Evolutionary conservation across 2,888 invertebrate genomes (phyloP).

Genomic region (Eilema griseolum): DNA sequence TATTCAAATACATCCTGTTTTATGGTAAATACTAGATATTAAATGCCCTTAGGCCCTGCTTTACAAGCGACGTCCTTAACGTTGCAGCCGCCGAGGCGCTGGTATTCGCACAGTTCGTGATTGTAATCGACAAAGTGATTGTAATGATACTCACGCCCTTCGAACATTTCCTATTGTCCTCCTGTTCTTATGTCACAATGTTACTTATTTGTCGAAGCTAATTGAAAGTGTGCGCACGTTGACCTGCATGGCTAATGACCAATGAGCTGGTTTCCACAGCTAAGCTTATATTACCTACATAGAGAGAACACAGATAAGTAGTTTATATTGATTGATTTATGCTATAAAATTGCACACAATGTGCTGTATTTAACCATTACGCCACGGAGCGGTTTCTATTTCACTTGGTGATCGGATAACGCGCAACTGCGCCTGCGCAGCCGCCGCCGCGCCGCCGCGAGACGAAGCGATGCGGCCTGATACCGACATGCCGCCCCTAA

Average conservation of each 20-base stretch:
- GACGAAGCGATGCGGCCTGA: slow-evolving; percentile 2
- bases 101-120: slow-evolving; percentile 15
- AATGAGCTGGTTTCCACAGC: not conserved
- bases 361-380: not conserved
- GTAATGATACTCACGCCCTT: slow-evolving; percentile 15
- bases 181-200: slow-evolving; percentile 14
- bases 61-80: slow-evolving; percentile 11
- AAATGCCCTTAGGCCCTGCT: slow-evolving; percentile 13
- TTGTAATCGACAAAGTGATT: slow-evolving; percentile 15
- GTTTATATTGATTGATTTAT: not conserved
- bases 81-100: not conserved
- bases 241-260: slow-evolving; percentile 10
- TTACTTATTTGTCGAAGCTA: slow-evolving; percentile 16
- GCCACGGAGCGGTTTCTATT: slow-evolving; percentile 2
- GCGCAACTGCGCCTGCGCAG: not conserved
- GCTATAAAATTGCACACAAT: not conserved
- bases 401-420: slow-evolving; percentile 2
- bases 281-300: not conserved
- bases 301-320: not conserved
- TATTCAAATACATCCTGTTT: slow-evolving; percentile 51
- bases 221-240: slow-evolving; percentile 14
- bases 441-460: not conserved
- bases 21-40: slow-evolving; percentile 45
- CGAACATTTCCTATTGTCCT: slow-evolving; percentile 24
- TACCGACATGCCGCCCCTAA: not conserved